phyloP scores from a whole-genome alignment of 2,113 vertebrate species.

The Stigmatopora nigra region DNA sequence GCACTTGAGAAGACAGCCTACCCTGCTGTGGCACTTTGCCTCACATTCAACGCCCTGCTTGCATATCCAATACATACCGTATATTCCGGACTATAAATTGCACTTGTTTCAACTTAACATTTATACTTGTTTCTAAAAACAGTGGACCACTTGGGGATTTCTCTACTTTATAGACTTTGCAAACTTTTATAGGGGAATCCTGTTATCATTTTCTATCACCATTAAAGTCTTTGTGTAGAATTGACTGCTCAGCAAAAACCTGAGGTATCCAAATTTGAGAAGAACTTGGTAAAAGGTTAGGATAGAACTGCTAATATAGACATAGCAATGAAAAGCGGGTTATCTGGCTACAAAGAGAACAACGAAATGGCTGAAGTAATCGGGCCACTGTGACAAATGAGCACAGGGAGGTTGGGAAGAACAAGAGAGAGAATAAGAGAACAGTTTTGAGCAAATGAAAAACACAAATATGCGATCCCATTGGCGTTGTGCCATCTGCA shows the following conservation, averaged over 20 bases:
- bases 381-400: conserved; percentile 72
- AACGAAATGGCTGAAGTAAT: conserved; percentile 68
- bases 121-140: too few species aligned
- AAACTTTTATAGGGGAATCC: too few species aligned
- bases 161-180: too few species aligned
- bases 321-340: conserved; percentile 35
- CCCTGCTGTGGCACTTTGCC: conserved; percentile 22
- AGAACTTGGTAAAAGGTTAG: conserved; percentile 26
- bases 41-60: not conserved
- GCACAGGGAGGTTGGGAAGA: conserved; percentile 49
- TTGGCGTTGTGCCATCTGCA: conserved; percentile 29
- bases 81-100: too few species aligned
- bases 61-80: not conserved
- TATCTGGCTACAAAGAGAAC: conserved; percentile 47
- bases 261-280: conserved; percentile 18
- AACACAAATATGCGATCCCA: conserved; percentile 34
- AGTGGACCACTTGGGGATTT: too few species aligned
- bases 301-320: conserved; percentile 26
- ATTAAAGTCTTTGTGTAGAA: conserved; percentile 16
- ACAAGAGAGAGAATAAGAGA: conserved; percentile 28
- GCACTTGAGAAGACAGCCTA: conserved; percentile 37
- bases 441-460: conserved; percentile 23
- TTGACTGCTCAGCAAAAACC: conserved; percentile 18
- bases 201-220: too few species aligned
- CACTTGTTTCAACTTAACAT: too few species aligned